Evolutionary conservation across 2,113 vertebrate species (phyloP), one percentile per base, ranked within the genome.

Genomic region (Tonatia bakeri): DNA sequence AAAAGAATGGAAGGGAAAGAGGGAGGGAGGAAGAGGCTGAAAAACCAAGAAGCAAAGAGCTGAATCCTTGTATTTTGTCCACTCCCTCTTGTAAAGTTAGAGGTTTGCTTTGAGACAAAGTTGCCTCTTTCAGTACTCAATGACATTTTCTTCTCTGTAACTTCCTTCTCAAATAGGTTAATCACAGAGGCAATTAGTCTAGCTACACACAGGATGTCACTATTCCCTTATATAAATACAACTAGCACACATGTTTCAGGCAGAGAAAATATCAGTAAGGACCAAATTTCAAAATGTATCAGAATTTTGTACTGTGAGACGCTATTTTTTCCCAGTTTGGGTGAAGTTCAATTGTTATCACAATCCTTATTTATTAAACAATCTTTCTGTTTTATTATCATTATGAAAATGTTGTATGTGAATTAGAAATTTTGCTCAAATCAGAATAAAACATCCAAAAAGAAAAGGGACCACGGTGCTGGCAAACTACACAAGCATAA

Each of bases 161-260:
- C 91, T 95, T 96, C 95, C 94, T 91, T 91, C 90, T 96, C 75
- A 87, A 96, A 96, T 95, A 96, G 92, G 87, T 96, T 97, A 96
- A 96, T 95, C 80, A 96, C 89, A 96, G 94, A 96, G 86, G 94
- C 95, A 96, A 96, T 97, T 97, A 97, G 75, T 88, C 96, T 85
- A 86, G 83, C 79, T 96, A 93, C 93, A 96, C 94, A 97, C 96
- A 96, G 96, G 96, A 97, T 97, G 97, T 96, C 96, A 97, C 96
- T 93, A 93, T 97, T 95, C 40, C 93, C 87, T 96, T 95, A 90
- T 61, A 96, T 69, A 97, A 96, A 95, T 13, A 97, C 91, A 93
- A 54, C 15, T 12, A 70, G 33, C 64, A 87, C 90, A 87, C 75
- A 94, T 50, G 73, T 90, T 95, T 93, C 89, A 87, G 95, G 82